Conservation (phyloP, 1,140 invertebrate species). For the Anadara kagoshimensis region DNA sequence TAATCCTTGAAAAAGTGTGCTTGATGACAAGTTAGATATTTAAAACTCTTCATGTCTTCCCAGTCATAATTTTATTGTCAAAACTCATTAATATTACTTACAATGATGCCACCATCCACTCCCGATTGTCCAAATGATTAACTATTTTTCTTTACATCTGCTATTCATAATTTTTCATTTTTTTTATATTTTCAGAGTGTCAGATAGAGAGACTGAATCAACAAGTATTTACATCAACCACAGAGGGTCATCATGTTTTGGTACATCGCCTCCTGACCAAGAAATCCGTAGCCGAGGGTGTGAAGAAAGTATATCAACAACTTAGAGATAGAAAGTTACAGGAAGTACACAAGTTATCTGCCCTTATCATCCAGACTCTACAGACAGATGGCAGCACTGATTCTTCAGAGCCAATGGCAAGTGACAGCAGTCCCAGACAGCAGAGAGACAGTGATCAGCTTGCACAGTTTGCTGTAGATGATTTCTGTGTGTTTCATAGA, state of each 20-base stretch:
- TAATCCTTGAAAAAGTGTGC: too few species aligned
- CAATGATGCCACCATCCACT: too few species aligned
- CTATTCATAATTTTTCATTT: not conserved
- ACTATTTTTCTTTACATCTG: not conserved
- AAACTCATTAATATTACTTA: too few species aligned
- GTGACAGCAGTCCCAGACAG: too few species aligned
- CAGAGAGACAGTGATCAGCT: too few species aligned
- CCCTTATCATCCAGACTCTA: constrained; percentile 16
- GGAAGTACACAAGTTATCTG: constrained; percentile 10
- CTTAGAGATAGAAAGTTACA: constrained; percentile 6
- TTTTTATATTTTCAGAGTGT: constrained; percentile 1
- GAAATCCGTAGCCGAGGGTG: constrained; percentile 20
- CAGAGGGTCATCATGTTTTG: not conserved
- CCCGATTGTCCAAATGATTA: too few species aligned
- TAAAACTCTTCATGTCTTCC: too few species aligned
- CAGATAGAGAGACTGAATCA: constrained; percentile 4
- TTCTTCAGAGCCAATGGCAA: too few species aligned
- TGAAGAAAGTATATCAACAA: constrained; percentile 14
- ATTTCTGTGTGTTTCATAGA: too few species aligned
- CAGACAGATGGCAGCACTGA: not conserved
- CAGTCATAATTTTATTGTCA: too few species aligned
- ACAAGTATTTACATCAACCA: constrained; percentile 3
- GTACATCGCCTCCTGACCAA: constrained; percentile 6
- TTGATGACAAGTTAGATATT: too few species aligned
- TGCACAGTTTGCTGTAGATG: too few species aligned